Evolutionary conservation across 1,140 invertebrate species (phyloP), one percentile per base, ranked within the genome.

Genomic region (Drosophila tropicalis): DNA sequence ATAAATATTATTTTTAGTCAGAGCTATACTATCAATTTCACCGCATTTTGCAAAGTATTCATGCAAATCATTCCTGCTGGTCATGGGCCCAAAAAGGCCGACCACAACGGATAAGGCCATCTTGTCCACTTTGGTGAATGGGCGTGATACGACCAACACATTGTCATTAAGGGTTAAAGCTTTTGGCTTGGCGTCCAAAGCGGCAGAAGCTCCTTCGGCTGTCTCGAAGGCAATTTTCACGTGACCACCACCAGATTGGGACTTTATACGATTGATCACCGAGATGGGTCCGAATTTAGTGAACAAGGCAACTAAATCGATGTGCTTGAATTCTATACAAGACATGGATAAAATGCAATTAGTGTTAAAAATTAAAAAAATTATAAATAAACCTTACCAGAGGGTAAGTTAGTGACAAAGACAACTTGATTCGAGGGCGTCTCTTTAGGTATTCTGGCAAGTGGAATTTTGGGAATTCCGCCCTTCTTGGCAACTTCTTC

Each of bases 261-360:
- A 25, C 19, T 56, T 67, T 4, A 73, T 12, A 7, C 73, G 72
- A 55, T 76, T 55, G 3, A 91, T 5, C 0, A 69, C 13, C 4
- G 54, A 1, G 25, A 91, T 67, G 0, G 62, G 56, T 2, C 90
- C 90, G 34, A 79, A 91, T 65, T 91, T 90, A 17, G 76, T 32
- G 25, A 91, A 85, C 3, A 79, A 3, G 6, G 67, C 80, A 25
- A 90, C 47, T 9, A 90, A 0, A 1, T 91, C 85, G 0, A 64
- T 29, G 54, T 79, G 68, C 17, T 73, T 79, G 39, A 58, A 81
- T 2, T 62, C 90, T 91, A 57, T 0, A 62, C 29, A 54, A 13
- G 22, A 39, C 7, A 54, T 9, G 1, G 15, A 7, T n/a, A 12
- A n/a, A 39, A 36, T 41, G 34, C 9, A n/a, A 17, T 19, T 9